Percentiles rank a stretch among this genome's conserved stretches.
Evolutionary conservation across 1,140 invertebrate species (phyloP).

Genomic region (Atopsyche davidsoni): DNA sequence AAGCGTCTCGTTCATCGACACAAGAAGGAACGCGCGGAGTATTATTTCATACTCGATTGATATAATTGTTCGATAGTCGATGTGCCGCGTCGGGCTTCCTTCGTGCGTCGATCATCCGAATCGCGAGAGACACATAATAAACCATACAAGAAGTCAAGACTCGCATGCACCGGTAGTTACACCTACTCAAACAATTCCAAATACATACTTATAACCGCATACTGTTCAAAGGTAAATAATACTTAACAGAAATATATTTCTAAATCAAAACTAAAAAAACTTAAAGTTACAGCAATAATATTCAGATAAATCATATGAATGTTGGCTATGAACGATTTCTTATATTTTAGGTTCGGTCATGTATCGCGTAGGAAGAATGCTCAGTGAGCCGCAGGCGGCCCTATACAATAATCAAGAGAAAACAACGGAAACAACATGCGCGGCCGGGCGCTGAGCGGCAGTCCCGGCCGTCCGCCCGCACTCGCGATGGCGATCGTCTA

Average conservation of each 20-base stretch:
- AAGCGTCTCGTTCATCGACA: too few species aligned
- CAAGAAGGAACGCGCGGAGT: too few species aligned
- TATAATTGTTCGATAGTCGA: too few species aligned
- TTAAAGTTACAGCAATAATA: slow-evolving; percentile 17
- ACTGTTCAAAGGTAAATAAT: slow-evolving; percentile 27
- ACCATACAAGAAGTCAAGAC: slow-evolving; percentile 18
- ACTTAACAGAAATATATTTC: slow-evolving; percentile 31
- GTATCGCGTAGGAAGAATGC: too few species aligned
- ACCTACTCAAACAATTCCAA: slow-evolving; percentile 15
- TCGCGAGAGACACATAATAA: too few species aligned
- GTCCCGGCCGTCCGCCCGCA: neutral
- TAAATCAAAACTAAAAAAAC: slow-evolving; percentile 20
- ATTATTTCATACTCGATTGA: too few species aligned
- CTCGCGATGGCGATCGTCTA: slow-evolving; percentile 4
- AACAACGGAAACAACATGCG: too few species aligned
- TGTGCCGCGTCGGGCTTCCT: too few species aligned
- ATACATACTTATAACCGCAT: slow-evolving; percentile 12
- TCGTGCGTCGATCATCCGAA: too few species aligned
- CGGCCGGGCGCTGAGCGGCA: too few species aligned
- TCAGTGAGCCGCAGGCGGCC: too few species aligned
- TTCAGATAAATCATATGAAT: slow-evolving; percentile 6
- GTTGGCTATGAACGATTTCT: slow-evolving; percentile 15
- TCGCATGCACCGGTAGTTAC: slow-evolving; percentile 16
- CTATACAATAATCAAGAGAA: too few species aligned
- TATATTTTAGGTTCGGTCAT: slow-evolving; percentile 6